phyloP scores from a whole-genome alignment of 2,888 invertebrate species.

The Lepidocyrtoides sp. region DNA sequence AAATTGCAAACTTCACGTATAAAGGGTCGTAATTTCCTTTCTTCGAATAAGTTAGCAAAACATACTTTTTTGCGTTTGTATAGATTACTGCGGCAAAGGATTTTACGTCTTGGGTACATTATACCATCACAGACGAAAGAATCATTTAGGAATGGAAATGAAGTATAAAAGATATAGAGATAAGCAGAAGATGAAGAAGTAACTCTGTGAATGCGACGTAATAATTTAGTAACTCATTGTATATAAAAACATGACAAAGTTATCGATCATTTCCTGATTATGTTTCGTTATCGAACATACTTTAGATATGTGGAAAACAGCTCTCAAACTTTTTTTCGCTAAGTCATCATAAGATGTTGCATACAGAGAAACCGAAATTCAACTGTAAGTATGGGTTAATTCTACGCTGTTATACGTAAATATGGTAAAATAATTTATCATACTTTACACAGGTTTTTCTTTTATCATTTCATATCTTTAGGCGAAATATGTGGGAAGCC shows the following conservation, averaged over 20 bases:
- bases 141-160: constrained; percentile 43
- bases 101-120: constrained; percentile 44
- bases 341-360: background rate
- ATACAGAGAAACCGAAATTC: background rate
- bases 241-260: too few species aligned
- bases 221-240: background rate
- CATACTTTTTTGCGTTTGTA: too few species aligned
- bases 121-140: constrained; percentile 45
- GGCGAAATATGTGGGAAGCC: constrained; percentile 49
- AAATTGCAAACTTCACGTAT: too few species aligned
- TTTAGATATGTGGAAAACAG: constrained; percentile 55
- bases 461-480: background rate
- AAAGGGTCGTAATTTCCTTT: too few species aligned
- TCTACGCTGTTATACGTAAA: background rate
- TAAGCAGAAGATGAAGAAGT: too few species aligned
- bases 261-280: too few species aligned
- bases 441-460: too few species aligned
- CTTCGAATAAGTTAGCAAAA: too few species aligned
- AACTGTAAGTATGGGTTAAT: background rate
- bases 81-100: background rate
- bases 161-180: too few species aligned
- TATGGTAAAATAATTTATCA: too few species aligned
- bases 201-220: constrained; percentile 38
- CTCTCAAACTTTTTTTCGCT: background rate
- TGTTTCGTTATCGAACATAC: background rate